phyloP scores from a whole-genome alignment of 2,888 invertebrate species.

The Netelia fuscicornis region DNA sequence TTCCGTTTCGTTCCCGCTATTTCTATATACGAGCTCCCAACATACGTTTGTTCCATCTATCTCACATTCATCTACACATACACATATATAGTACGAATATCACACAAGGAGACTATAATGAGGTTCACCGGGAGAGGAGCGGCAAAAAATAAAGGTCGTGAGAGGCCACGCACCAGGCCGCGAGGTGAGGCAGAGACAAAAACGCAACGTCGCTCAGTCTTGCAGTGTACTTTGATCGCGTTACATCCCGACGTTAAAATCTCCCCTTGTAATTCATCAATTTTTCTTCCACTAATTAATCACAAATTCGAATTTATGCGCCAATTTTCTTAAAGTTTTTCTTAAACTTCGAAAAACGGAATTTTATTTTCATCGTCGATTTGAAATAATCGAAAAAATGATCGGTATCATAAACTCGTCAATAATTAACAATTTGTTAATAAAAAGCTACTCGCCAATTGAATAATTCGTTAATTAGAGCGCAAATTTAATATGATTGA shows the following conservation, averaged over 20 bases:
- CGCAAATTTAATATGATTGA: neutral
- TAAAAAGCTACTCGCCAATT: too few relatives aligned
- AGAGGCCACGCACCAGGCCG: constrained; percentile 58
- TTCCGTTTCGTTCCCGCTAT: constrained; percentile 66
- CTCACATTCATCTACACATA: constrained; percentile 37
- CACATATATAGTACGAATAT: neutral
- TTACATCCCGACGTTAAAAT: constrained; percentile 60
- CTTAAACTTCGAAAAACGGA: neutral
- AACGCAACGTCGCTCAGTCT: constrained; percentile 73
- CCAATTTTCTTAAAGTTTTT: neutral
- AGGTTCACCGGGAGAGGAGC: constrained; percentile 62
- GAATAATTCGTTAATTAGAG: too few relatives aligned
- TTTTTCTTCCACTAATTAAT: neutral
- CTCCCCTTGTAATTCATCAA: neutral
- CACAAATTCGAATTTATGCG: neutral
- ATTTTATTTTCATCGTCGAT: too few relatives aligned
- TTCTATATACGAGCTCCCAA: constrained; percentile 51
- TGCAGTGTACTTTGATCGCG: constrained; percentile 74
- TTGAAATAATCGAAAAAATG: too few relatives aligned
- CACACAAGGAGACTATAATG: constrained; percentile 46
- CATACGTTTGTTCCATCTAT: constrained; percentile 63
- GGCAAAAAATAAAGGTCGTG: constrained; percentile 67
- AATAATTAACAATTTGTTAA: constrained; percentile 1
- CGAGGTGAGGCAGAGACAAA: constrained; percentile 63
- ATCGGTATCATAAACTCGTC: neutral